Evolutionary conservation across 2,888 invertebrate species (phyloP).

Genomic region (Penaeus monodon): DNA sequence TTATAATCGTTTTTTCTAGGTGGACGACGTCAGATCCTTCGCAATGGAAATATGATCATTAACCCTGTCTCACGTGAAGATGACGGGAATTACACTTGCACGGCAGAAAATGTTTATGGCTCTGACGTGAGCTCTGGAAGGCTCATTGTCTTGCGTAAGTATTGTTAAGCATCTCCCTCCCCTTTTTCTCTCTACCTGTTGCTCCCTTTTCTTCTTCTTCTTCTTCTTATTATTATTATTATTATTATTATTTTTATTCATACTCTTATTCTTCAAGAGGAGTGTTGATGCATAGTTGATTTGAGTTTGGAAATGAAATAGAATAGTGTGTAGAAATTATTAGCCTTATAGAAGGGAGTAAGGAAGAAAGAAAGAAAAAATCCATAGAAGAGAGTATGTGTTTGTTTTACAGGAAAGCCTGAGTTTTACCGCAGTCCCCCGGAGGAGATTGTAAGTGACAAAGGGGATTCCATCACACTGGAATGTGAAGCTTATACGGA

Average conservation of each 20-base stretch:
- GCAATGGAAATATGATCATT: constrained; percentile 88
- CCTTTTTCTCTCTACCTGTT: neutral
- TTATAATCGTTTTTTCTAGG: constrained; percentile 70
- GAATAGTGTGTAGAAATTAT: no score
- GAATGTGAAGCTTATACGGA: constrained; percentile 89
- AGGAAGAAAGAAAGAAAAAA: no score
- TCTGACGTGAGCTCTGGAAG: constrained; percentile 86
- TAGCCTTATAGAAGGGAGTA: no score
- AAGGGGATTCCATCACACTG: constrained; percentile 80
- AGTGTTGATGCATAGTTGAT: no score
- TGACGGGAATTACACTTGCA: constrained; percentile 88
- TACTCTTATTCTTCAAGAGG: no score
- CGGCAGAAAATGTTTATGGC: constrained; percentile 87
- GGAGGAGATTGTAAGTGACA: constrained; percentile 78
- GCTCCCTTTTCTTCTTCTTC: neutral
- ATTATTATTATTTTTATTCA: no score
- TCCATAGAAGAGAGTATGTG: neutral
- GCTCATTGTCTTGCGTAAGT: constrained; percentile 83
- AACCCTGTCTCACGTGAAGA: constrained; percentile 88
- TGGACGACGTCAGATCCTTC: constrained; percentile 84
- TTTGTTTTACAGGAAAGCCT: constrained; percentile 77
- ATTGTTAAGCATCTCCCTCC: neutral
- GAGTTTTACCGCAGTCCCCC: constrained; percentile 80
- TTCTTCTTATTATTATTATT: neutral
- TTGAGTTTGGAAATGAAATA: no score